phyloP scores from a whole-genome alignment of 2,113 vertebrate genomes.

The Nematolebias whitei region DNA sequence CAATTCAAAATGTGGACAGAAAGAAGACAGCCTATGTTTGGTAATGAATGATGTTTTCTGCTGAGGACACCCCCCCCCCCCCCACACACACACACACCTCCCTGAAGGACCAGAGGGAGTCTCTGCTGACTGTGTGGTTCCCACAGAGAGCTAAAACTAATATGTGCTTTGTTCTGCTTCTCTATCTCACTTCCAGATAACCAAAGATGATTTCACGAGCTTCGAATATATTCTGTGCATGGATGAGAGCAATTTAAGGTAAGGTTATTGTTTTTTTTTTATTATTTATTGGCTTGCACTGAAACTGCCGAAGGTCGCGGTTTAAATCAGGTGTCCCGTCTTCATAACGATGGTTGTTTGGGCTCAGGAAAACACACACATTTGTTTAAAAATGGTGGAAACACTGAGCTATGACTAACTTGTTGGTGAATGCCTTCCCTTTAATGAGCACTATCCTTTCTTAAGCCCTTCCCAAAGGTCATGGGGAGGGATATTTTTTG shows the following conservation, averaged over 20 bases:
- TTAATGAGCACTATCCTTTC: constrained; percentile 72
- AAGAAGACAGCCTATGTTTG: neutral
- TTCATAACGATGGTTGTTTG: neutral
- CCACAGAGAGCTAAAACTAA: constrained; percentile 41
- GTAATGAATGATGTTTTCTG: constrained; percentile 5
- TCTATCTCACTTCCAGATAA: constrained; percentile 82
- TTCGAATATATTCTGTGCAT: constrained; percentile 96
- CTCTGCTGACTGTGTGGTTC: constrained; percentile 11
- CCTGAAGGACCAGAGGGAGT: constrained; percentile 6
- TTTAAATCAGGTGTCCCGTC: neutral
- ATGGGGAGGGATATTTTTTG: constrained; percentile 73
- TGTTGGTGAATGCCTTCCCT: constrained; percentile 58
- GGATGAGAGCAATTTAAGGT: constrained; percentile 97
- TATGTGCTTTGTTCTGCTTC: constrained; percentile 45
- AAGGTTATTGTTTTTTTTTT: constrained; percentile 26
- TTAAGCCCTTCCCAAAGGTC: constrained; percentile 74
- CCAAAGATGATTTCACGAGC: constrained; percentile 89
- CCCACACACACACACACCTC: too few species aligned
- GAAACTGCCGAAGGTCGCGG: constrained; percentile 17
- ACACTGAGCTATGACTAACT: constrained; percentile 42
- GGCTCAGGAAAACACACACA: constrained; percentile 11
- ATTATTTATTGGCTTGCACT: neutral
- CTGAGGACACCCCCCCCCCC: neutral
- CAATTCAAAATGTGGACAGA: neutral
- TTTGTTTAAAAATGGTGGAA: constrained; percentile 35